Percentiles rank a stretch among this genome's conserved stretches.
These are phyloP conservation scores for Saturnia japonica DNA, from an alignment of 2,888 invertebrate species.

Conservation along the genomic window DNA sequence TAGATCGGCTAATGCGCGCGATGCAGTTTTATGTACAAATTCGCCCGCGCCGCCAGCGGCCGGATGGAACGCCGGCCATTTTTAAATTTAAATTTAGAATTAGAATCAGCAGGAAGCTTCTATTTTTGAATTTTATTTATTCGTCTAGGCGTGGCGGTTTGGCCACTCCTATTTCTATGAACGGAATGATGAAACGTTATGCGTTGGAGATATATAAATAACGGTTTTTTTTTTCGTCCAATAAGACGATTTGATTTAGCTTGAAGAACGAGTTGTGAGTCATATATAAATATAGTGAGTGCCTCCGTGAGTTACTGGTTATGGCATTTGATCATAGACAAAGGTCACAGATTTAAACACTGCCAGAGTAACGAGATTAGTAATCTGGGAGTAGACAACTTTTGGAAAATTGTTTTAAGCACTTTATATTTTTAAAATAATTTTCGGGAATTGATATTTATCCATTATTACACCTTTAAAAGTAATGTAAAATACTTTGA, in stretches of 20 bases:
- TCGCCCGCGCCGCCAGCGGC: conserved; percentile 53
- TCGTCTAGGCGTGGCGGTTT: conserved; percentile 67
- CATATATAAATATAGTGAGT: neutral
- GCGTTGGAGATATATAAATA: conserved; percentile 24
- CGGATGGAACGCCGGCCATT: conserved; percentile 59
- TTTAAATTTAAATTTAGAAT: conserved; percentile 73
- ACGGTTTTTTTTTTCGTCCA: conserved; percentile 32
- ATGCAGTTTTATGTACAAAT: conserved; percentile 81
- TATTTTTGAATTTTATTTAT: conserved; percentile 74
- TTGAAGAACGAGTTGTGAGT: neutral
- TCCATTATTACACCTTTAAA: too few relatives aligned
- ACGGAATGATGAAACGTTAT: conserved; percentile 24
- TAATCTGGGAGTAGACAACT: too few relatives aligned
- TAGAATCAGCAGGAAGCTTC: conserved; percentile 70
- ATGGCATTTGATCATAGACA: neutral
- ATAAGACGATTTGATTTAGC: conserved; percentile 17
- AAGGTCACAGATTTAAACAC: neutral
- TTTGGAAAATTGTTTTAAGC: too few relatives aligned
- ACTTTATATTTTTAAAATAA: too few relatives aligned
- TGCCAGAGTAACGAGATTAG: too few relatives aligned
- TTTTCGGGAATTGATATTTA: too few relatives aligned
- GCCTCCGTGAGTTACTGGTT: neutral
- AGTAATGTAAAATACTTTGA: too few relatives aligned
- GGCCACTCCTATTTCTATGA: conserved; percentile 51
- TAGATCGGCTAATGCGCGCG: conserved; percentile 75